Conservation (phyloP, 2,888 invertebrate genomes). For the Chironomus tentans region DNA sequence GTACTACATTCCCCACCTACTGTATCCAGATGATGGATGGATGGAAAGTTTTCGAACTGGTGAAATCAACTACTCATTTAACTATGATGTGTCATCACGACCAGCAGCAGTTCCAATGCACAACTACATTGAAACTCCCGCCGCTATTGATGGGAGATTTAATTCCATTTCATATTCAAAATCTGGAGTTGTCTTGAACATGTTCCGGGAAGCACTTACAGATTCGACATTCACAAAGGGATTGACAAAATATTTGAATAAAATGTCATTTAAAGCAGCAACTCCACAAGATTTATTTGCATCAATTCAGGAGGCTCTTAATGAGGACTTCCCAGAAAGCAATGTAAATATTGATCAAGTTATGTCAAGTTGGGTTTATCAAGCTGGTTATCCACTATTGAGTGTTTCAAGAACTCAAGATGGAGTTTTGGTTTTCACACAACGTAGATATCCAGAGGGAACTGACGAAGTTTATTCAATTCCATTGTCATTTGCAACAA, state of each 20-base stretch:
- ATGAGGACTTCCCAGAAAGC: neutral
- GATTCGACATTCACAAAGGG: neutral
- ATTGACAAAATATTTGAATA: neutral
- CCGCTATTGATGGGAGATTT: slow-evolving; percentile 72
- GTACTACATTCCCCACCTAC: slow-evolving; percentile 49
- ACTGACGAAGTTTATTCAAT: neutral
- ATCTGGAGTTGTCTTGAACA: neutral
- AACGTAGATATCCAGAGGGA: neutral
- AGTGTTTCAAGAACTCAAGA: neutral
- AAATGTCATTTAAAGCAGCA: neutral
- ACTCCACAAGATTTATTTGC: neutral
- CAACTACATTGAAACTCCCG: slow-evolving; percentile 69
- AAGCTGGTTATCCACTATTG: neutral
- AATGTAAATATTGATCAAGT: neutral
- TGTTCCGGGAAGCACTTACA: neutral
- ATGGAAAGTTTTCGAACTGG: slow-evolving; percentile 42
- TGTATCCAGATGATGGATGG: slow-evolving; percentile 40
- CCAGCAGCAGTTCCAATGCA: slow-evolving; percentile 61
- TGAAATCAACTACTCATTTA: slow-evolving; percentile 42
- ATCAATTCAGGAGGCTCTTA: neutral
- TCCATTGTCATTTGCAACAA: neutral
- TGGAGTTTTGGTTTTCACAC: neutral
- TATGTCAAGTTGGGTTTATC: neutral
- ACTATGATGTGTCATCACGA: neutral
- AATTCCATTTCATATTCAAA: slow-evolving; percentile 70